Conservation (phyloP, 1,140 invertebrate species). For the Trialeurodes vaporariorum region DNA sequence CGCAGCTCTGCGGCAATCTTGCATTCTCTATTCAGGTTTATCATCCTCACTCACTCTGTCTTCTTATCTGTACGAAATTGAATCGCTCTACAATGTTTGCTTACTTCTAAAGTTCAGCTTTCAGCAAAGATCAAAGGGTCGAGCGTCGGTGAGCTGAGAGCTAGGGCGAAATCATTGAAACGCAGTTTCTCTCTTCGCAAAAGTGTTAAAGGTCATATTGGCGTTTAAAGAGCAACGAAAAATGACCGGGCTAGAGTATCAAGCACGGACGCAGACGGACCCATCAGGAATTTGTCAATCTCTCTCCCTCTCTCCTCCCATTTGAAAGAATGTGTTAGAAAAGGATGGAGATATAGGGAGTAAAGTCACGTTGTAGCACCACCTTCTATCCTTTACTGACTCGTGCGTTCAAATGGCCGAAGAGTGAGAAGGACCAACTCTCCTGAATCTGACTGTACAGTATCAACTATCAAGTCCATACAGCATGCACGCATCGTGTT, state of each 20-base stretch:
- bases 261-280: not conserved
- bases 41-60: not conserved
- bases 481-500: too few species aligned
- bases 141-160: not conserved
- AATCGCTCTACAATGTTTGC: not conserved
- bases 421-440: too few species aligned
- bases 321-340: not conserved
- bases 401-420: too few species aligned
- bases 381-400: not conserved
- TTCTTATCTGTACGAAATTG: too few species aligned
- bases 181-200: not conserved
- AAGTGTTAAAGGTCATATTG: not conserved
- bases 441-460: too few species aligned
- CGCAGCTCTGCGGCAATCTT: not conserved
- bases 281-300: too few species aligned
- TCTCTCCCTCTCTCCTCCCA: not conserved
- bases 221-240: not conserved
- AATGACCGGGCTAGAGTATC: not conserved
- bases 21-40: not conserved
- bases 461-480: too few species aligned
- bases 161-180: not conserved
- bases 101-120: not conserved
- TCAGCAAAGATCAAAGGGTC: not conserved
- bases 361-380: not conserved
- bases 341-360: not conserved